Evolutionary conservation across 2,888 invertebrate genomes (phyloP).

Genomic region (Rotaria sp.): DNA sequence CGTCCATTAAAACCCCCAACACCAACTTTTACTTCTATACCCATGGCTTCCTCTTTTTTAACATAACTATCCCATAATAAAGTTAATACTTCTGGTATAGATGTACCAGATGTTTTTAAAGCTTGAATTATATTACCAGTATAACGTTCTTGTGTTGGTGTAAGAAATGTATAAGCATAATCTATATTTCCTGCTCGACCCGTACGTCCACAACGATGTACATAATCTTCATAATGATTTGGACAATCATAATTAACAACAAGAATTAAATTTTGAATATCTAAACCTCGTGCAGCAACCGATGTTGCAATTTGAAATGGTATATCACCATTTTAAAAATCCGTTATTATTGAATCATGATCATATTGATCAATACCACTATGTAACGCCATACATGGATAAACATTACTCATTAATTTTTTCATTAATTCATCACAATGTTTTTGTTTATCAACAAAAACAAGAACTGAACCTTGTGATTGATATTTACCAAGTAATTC

Average conservation of each 20-base stretch:
- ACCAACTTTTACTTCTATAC: conserved; percentile 32
- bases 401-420: conserved; percentile 89
- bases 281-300: conserved; percentile 93
- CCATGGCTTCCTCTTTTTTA: conserved; percentile 35
- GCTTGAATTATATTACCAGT: conserved; percentile 87
- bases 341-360: conserved; percentile 89
- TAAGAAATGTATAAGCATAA: conserved; percentile 89
- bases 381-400: conserved; percentile 89
- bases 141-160: conserved; percentile 84
- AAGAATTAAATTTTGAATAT: conserved; percentile 89
- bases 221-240: conserved; percentile 99
- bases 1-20: conserved; percentile 40
- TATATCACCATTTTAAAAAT: conserved; percentile 87
- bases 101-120: conserved; percentile 72
- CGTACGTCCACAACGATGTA: conserved; percentile 78
- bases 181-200: conserved; percentile 82
- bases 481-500: conserved; percentile 92
- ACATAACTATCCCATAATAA: conserved; percentile 67
- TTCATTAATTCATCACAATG: conserved; percentile 67
- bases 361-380: conserved; percentile 99
- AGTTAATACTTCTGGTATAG: conserved; percentile 71
- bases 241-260: conserved; percentile 99
- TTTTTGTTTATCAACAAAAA: conserved; percentile 97
- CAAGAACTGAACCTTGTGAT: conserved; percentile 81
- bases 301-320: conserved; percentile 90